Evolutionary conservation across 2,113 vertebrate genomes (phyloP).

Genomic region (Hirundichthys speculiger): DNA sequence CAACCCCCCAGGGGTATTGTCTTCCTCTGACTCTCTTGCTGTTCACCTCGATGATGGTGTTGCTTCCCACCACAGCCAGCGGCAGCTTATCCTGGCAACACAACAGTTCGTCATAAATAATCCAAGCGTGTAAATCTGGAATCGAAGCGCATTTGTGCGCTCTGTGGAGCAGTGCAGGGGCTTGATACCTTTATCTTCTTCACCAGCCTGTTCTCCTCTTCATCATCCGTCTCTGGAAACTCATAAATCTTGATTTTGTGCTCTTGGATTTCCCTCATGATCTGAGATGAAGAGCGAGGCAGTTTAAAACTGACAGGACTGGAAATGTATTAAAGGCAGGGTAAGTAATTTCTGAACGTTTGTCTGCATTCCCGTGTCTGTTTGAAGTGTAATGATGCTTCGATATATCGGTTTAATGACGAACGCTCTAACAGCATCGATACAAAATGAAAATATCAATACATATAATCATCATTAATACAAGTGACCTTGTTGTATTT

Average conservation of each 20-base stretch:
- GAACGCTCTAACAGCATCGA: no score
- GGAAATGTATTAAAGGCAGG: no score
- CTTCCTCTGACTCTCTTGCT: constrained; percentile 94
- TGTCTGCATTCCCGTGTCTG: no score
- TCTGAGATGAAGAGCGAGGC: constrained; percentile 76
- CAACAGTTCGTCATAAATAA: not conserved
- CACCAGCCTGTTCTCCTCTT: constrained; percentile 97
- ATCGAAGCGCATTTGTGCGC: not conserved
- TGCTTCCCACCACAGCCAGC: constrained; percentile 97
- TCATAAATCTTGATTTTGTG: constrained; percentile 99
- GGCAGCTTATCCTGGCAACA: constrained; percentile 91
- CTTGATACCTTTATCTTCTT: constrained; percentile 93
- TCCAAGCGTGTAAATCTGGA: not conserved
- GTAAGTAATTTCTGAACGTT: no score
- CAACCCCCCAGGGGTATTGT: constrained; percentile 98
- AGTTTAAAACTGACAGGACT: no score
- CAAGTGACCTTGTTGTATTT: no score
- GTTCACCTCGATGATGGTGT: constrained; percentile 98
- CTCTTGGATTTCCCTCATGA: constrained; percentile 99
- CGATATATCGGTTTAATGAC: no score
- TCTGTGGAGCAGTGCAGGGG: no score
- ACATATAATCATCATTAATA: no score
- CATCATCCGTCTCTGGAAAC: constrained; percentile 98
- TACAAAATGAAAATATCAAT: no score
- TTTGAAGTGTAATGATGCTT: no score